Conservation (phyloP, 2,888 invertebrate species). For the Leucophenga maculata region DNA sequence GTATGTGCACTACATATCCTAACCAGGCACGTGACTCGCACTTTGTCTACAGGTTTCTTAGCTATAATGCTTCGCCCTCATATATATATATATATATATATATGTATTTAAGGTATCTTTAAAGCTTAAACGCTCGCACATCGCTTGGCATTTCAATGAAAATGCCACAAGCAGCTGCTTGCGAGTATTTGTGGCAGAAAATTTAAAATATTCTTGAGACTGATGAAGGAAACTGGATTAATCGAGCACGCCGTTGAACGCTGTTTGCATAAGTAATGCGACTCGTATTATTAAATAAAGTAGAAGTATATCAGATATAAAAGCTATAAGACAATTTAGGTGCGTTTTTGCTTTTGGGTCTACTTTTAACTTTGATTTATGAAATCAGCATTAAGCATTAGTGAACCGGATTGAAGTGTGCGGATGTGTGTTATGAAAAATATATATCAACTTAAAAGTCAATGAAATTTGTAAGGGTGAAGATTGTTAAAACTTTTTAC, state of each 20-base stretch:
- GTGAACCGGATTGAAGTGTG: background rate
- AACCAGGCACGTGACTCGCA: too few relatives aligned
- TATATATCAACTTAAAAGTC: background rate
- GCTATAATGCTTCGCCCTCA: too few relatives aligned
- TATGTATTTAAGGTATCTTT: background rate
- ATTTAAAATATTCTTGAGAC: constrained; percentile 7
- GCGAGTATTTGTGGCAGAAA: background rate
- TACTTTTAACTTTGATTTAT: constrained; percentile 9
- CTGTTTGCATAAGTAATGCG: constrained; percentile 4
- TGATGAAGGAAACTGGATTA: constrained; percentile 4
- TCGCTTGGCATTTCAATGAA: background rate
- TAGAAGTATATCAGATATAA: background rate
- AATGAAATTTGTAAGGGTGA: too few relatives aligned
- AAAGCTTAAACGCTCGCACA: background rate
- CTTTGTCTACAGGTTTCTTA: too few relatives aligned
- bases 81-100: too few relatives aligned
- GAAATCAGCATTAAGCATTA: background rate
- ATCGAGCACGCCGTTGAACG: background rate
- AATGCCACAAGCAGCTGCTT: background rate
- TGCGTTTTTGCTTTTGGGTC: background rate
- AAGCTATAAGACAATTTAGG: too few relatives aligned
- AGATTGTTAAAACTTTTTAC: too few relatives aligned
- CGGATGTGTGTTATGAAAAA: background rate
- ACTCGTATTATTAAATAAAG: constrained; percentile 16
- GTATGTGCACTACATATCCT: too few relatives aligned